Percentiles rank a stretch among this genome's conserved stretches.
Conservation (phyloP, 1,140 invertebrate genomes). For the Augochlora pura region DNA sequence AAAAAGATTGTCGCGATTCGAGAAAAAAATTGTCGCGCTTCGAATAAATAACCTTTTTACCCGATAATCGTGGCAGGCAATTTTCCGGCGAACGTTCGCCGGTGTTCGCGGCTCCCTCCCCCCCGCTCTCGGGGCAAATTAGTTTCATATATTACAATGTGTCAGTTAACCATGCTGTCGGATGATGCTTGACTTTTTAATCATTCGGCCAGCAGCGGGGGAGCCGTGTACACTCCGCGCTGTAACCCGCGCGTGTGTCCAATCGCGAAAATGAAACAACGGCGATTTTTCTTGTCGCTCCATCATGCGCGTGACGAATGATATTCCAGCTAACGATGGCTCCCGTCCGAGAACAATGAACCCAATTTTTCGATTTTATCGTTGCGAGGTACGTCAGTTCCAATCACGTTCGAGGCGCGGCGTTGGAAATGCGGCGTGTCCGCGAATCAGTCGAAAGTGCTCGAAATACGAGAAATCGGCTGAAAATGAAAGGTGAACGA, state of each 20-base stretch:
- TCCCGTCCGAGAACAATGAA: slow-evolving; percentile 21
- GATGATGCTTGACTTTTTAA: background rate
- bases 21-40: background rate
- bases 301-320: slow-evolving; percentile 7
- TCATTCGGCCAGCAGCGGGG: background rate
- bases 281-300: slow-evolving; percentile 1
- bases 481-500: slow-evolving; percentile 66
- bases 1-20: background rate
- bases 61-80: background rate
- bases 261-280: slow-evolving; percentile 1
- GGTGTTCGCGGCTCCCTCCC: background rate
- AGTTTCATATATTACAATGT: slow-evolving; percentile 1
- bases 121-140: background rate
- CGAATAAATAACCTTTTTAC: background rate
- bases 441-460: slow-evolving; percentile 44
- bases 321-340: slow-evolving; percentile 31
- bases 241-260: background rate
- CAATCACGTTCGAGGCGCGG: slow-evolving; percentile 41
- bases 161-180: background rate
- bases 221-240: too few relatives aligned
- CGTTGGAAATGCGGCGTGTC: slow-evolving; percentile 32
- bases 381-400: slow-evolving; percentile 44
- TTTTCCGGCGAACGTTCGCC: background rate
- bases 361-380: slow-evolving; percentile 40
- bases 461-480: slow-evolving; percentile 65